phyloP scores from a whole-genome alignment of 2,888 invertebrate species.

The Glaucopsyche alexis region DNA sequence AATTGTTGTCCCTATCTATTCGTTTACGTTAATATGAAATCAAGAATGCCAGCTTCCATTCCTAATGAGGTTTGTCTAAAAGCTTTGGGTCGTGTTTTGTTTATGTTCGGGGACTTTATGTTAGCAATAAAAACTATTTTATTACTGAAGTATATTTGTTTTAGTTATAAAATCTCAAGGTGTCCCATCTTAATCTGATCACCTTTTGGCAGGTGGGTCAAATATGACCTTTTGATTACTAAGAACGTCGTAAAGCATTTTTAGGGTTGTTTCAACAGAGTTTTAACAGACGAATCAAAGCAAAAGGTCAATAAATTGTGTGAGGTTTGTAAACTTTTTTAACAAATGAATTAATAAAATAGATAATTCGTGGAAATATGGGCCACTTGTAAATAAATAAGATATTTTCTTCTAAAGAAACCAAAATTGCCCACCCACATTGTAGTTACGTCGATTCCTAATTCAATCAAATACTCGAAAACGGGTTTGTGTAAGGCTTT shows the following conservation, averaged over 20 bases:
- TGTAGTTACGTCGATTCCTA: slow-evolving; percentile 2
- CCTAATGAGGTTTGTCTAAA: not conserved
- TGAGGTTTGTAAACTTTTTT: not conserved
- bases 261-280: not conserved
- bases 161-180: slow-evolving; percentile 4
- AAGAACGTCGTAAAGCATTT: not conserved
- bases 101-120: not conserved
- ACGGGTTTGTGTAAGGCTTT: slow-evolving; percentile 4
- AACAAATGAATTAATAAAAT: not conserved
- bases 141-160: slow-evolving; percentile 6
- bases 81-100: not conserved
- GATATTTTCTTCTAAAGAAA: slow-evolving; percentile 11
- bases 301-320: not conserved
- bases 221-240: not conserved
- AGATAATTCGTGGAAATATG: not conserved
- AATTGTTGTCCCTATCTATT: not conserved
- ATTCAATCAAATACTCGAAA: slow-evolving; percentile 11
- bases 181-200: slow-evolving; percentile 4
- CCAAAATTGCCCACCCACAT: not conserved
- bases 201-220: not conserved
- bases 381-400: not conserved
- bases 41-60: not conserved
- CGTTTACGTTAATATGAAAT: not conserved
- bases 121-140: slow-evolving; percentile 5
- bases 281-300: not conserved